phyloP scores from a whole-genome alignment of 92 coral and sea anemone species.

The Epizoanthus fatuus region DNA sequence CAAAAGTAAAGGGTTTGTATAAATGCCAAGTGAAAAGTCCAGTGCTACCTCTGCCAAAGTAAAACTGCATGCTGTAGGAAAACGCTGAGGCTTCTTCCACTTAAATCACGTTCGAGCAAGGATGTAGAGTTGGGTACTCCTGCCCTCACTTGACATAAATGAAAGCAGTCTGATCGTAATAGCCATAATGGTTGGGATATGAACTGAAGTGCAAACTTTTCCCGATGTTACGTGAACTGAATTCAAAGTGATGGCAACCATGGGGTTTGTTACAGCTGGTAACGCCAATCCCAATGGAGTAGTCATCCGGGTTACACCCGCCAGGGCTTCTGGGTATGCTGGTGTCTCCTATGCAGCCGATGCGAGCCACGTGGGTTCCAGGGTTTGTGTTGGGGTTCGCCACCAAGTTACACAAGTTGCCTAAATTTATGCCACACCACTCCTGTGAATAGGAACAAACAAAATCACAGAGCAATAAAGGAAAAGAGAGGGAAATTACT shows the following conservation, averaged over 20 bases:
- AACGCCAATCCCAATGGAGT: constrained; percentile 97
- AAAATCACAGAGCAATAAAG: neutral
- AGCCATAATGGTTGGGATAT: constrained; percentile 82
- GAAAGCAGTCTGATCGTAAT: constrained; percentile 94
- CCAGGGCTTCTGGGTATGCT: constrained; percentile 79
- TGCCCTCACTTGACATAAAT: constrained; percentile 85
- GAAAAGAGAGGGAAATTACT: no score
- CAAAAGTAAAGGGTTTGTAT: no score
- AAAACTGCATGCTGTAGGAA: neutral
- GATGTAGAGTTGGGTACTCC: no score
- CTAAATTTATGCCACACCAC: constrained; percentile 98
- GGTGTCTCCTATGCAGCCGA: constrained; percentile 98
- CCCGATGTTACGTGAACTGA: constrained; percentile 73
- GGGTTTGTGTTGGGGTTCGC: constrained; percentile 95
- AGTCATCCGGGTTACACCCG: constrained; percentile 97
- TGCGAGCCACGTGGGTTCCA: constrained; percentile 95
- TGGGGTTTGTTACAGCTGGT: constrained; percentile 90
- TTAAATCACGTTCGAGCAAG: no score
- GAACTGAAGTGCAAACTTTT: constrained; percentile 93
- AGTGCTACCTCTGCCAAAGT: neutral
- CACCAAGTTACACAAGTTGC: constrained; percentile 89
- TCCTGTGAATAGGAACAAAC: constrained; percentile 60
- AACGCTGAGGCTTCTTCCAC: neutral
- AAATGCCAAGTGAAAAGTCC: no score
- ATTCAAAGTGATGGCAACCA: constrained; percentile 70